Evolutionary conservation across 2,113 vertebrate species (phyloP).

Genomic region (Corythornis cristatus): DNA sequence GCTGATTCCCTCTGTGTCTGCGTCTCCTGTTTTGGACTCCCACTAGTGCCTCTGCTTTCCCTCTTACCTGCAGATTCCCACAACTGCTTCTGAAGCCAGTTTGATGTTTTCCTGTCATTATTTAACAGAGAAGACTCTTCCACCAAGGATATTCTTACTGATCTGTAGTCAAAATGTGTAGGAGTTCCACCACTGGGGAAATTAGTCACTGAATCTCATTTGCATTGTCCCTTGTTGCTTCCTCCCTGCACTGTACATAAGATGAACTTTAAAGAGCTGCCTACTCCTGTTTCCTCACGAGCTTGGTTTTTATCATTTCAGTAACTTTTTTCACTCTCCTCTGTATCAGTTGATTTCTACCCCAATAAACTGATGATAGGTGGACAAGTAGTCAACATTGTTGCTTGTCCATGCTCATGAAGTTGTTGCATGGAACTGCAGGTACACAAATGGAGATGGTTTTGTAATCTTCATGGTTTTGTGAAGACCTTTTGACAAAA

Average conservation of each 20-base stretch:
- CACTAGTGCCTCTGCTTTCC: not conserved
- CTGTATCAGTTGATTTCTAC: not conserved
- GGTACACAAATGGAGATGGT: not conserved
- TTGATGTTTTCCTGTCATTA: not conserved
- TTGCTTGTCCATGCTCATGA: not conserved
- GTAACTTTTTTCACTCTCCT: not conserved
- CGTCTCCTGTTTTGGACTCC: not conserved
- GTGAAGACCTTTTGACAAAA: not conserved
- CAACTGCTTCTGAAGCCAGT: not conserved
- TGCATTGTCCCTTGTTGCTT: conserved; percentile 29
- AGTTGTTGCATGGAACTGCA: not conserved
- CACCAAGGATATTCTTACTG: not conserved
- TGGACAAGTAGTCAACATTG: not conserved
- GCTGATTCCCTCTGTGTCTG: not conserved
- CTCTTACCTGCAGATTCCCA: not conserved
- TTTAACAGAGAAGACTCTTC: not conserved
- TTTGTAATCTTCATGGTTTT: not conserved
- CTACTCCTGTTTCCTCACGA: not conserved
- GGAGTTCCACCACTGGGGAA: conserved; percentile 49
- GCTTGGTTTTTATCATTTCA: not conserved
- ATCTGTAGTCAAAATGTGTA: conserved; percentile 28
- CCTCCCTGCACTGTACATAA: not conserved
- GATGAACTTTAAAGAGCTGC: conserved; percentile 34
- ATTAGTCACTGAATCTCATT: conserved; percentile 54
- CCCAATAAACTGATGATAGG: not conserved